A percentile compares a stretch with the other conserved stretches of the same genome.
Conservation (phyloP, 2,888 invertebrate genomes). For the Perizoma flavofasciatum region DNA sequence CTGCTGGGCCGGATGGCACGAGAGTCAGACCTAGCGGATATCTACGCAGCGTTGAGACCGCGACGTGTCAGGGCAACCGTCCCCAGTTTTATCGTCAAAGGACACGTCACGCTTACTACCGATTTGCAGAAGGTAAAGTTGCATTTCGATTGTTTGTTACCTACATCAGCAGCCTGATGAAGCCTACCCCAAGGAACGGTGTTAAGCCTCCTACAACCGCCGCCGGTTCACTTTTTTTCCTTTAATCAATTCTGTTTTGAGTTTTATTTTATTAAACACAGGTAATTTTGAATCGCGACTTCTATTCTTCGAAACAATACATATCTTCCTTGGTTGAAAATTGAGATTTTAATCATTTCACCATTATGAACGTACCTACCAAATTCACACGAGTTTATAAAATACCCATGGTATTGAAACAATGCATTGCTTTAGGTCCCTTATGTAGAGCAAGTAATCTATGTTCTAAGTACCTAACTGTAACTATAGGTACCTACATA, state of each 20-base stretch:
- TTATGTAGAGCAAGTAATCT: too few relatives aligned
- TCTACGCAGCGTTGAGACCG: conserved; percentile 87
- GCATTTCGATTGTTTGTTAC: too few relatives aligned
- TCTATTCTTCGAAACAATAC: conserved; percentile 25
- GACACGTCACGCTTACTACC: conserved; percentile 91
- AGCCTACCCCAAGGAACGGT: too few relatives aligned
- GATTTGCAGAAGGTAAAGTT: conserved; percentile 89
- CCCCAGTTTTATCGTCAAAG: conserved; percentile 91
- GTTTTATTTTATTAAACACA: too few relatives aligned
- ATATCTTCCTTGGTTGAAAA: conserved; percentile 22
- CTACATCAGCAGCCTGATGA: too few relatives aligned
- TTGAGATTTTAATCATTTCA: conserved; percentile 24
- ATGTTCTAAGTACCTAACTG: neutral
- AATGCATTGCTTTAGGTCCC: too few relatives aligned
- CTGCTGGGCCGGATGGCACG: conserved; percentile 86
- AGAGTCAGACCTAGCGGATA: conserved; percentile 85
- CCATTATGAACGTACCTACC: conserved; percentile 7
- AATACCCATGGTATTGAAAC: neutral
- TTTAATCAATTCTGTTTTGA: too few relatives aligned
- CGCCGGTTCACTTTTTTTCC: too few relatives aligned
- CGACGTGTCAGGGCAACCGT: conserved; percentile 90
- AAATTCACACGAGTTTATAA: conserved; percentile 27
- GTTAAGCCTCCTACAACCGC: too few relatives aligned
- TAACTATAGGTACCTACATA: too few relatives aligned
- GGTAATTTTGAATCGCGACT: conserved; percentile 17